Evolutionary conservation across 2,888 invertebrate genomes (phyloP), one percentile per base, ranked within the genome.

Genomic region (Penaeus monodon): DNA sequence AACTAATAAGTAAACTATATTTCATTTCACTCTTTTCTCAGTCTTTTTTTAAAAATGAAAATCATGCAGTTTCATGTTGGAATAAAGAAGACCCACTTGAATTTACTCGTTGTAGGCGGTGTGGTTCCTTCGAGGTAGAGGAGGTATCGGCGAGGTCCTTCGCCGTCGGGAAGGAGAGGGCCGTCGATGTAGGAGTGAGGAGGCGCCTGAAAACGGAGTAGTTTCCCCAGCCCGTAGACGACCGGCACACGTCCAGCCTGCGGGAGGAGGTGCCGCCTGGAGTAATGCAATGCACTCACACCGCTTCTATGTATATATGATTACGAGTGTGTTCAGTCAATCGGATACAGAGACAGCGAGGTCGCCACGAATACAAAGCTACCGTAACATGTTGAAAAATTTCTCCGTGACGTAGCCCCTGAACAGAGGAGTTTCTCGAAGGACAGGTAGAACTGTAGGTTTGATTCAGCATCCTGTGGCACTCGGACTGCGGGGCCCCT

Each of bases 351-450:
- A 38, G 33, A 38, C 33, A 4, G 33, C 33, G 33, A 38, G 33
- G 33, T 38, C 33, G 33, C 33, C 33, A 38, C 33, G 33, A 38
- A 38, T 6, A 38, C 33, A 38, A 38, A 38, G 33, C 33, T 38
- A 38, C 33, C 33, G 33, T 24, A 91, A 88, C 8, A 89, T 89
- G 7, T 90, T 88, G 84, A 91, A 91, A 24, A 91, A 90, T 81
- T 92, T 92, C 81, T 92, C 92, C 0, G 91, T 91, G 0, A 92
- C 90, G 88, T 92, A 92, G 83, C 92, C 91, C 29, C 86, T n/a
- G n/a, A 84, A 85, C 92, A 92, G 2, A 91, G 79, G 1, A 91
- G 91, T 85, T 92, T 92, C 88, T 92, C 91, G 80, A 91, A 91
- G 0, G 91, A 90, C 27, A 92, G 86, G 87, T 91, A 91, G 82